A percentile compares a stretch with the other conserved stretches of the same genome.
These are phyloP conservation scores for Leptinotarsa defecta DNA, from an alignment of 1,140 invertebrate species.

Conservation along the genomic window DNA sequence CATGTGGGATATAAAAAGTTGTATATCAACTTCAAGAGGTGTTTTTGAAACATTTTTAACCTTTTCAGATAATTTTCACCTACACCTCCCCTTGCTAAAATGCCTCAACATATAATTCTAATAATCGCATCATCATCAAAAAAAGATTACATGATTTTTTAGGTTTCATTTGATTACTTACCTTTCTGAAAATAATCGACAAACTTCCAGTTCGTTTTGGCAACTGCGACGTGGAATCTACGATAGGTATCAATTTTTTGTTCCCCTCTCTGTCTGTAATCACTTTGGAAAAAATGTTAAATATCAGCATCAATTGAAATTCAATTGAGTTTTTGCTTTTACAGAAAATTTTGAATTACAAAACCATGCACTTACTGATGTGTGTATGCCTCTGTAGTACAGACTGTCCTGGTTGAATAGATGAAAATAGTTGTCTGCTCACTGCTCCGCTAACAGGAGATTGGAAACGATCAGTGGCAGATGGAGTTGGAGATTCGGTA, in stretches of 20 bases:
- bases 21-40: no score
- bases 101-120: no score
- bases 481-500: constrained; percentile 58
- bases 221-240: constrained; percentile 46
- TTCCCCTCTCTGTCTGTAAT: constrained; percentile 44
- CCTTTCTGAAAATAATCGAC: constrained; percentile 78
- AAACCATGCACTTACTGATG: constrained; percentile 32
- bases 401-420: constrained; percentile 60
- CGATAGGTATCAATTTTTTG: constrained; percentile 39
- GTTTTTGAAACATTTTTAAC: no score
- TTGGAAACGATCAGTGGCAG: constrained; percentile 64
- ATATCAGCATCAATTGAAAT: not conserved
- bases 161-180: constrained; percentile 47
- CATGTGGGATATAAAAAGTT: no score
- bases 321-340: not conserved
- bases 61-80: no score
- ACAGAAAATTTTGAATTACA: not conserved
- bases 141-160: no score
- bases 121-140: no score
- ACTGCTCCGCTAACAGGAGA: constrained; percentile 53
- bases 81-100: no score
- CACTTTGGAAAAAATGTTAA: constrained; percentile 27
- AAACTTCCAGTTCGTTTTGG: constrained; percentile 68
- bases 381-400: constrained; percentile 54
- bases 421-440: constrained; percentile 43